Evolutionary conservation across 2,888 invertebrate species (phyloP).

Genomic region (Cyclophora albipunctata): DNA sequence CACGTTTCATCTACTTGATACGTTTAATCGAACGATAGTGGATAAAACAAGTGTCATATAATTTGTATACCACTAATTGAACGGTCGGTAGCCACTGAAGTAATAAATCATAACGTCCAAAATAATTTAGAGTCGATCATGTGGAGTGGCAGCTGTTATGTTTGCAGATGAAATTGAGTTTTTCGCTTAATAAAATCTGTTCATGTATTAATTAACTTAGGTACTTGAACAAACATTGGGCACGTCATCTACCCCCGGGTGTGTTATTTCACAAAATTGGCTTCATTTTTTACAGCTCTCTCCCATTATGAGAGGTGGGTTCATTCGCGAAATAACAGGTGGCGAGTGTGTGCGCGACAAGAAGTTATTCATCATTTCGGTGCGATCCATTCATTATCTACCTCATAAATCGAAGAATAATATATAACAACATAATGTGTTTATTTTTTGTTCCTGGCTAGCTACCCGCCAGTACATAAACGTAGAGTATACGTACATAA

Average conservation of each 20-base stretch:
- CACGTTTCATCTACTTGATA: no score
- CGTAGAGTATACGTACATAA: no score
- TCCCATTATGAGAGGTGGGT: slow-evolving; percentile 15
- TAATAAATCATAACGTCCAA: slow-evolving; percentile 26
- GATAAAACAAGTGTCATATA: no score
- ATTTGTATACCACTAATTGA: no score
- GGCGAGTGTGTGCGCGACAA: not conserved
- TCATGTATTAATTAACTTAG: slow-evolving; percentile 49
- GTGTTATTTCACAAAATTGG: slow-evolving; percentile 34
- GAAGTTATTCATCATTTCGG: no score
- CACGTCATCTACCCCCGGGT: slow-evolving; percentile 26
- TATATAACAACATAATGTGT: no score
- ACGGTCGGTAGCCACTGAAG: no score
- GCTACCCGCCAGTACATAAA: no score
- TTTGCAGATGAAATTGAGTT: slow-evolving; percentile 51
- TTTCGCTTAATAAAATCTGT: slow-evolving; percentile 46
- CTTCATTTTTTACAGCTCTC: slow-evolving; percentile 25
- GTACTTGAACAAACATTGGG: slow-evolving; percentile 37
- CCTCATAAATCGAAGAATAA: no score
- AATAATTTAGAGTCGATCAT: slow-evolving; percentile 28
- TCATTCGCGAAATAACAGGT: slow-evolving; percentile 19
- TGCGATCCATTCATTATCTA: no score
- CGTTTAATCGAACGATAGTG: no score
- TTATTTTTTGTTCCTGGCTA: no score
- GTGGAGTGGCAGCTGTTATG: slow-evolving; percentile 29